phyloP scores from a whole-genome alignment of 2,113 vertebrate species.

The Ptilorrhoa leucosticta region DNA sequence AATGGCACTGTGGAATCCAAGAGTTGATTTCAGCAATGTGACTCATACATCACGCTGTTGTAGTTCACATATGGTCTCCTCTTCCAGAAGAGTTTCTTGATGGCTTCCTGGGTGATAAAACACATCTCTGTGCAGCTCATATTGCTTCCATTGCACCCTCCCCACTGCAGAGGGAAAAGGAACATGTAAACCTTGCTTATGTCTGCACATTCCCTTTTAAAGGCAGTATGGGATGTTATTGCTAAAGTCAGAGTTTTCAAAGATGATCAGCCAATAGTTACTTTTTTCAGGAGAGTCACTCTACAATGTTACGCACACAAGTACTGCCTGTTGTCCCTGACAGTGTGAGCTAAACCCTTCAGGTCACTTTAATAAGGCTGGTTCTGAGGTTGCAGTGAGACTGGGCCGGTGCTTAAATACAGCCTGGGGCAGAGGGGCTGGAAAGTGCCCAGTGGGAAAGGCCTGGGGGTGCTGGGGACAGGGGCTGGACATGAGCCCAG shows the following conservation, averaged over 20 bases:
- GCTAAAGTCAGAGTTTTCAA: neutral
- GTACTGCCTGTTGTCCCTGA: neutral
- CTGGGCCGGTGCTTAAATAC: too few species aligned
- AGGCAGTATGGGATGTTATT: neutral
- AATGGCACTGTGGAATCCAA: constrained; percentile 26
- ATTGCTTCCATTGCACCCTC: neutral
- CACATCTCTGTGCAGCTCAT: neutral
- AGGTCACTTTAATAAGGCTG: too few species aligned
- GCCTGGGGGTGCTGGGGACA: neutral
- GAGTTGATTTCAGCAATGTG: constrained; percentile 17
- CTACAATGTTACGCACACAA: too few species aligned
- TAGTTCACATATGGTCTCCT: neutral
- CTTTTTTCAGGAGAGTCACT: neutral
- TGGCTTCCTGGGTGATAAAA: constrained; percentile 10
- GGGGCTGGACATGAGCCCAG: neutral
- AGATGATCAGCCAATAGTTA: neutral
- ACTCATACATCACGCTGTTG: neutral
- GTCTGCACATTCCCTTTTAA: neutral
- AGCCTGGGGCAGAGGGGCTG: neutral
- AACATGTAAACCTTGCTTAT: neutral
- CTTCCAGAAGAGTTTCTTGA: neutral
- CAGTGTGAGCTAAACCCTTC: accelerated
- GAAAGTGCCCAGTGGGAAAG: neutral
- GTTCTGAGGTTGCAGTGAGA: neutral
- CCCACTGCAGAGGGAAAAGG: neutral